These are phyloP conservation scores for Camelus bactrianus DNA, from an alignment of 2,113 vertebrate species.

Conservation along the genomic window DNA sequence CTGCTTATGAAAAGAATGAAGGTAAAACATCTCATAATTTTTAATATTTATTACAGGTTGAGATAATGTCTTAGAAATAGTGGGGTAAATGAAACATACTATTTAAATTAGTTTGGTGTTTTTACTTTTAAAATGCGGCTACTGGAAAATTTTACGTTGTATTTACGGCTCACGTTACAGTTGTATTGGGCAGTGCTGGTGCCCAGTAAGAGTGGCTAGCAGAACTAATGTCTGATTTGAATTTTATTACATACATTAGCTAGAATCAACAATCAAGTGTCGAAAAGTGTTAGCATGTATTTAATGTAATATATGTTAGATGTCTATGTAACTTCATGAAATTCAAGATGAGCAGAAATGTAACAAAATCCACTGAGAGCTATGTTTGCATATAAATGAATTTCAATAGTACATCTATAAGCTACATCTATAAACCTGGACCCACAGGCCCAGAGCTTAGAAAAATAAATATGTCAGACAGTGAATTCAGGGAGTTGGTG, in stretches of 20 bases:
- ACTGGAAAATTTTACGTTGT: neutral
- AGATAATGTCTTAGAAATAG: neutral
- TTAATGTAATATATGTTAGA: conserved; percentile 23
- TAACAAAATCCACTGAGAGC: conserved; percentile 32
- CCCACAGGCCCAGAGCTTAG: conserved; percentile 1
- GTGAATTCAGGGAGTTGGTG: neutral
- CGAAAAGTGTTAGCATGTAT: neutral
- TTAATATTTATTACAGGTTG: neutral
- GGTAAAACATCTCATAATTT: neutral
- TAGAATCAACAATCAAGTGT: neutral
- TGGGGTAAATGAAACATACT: neutral
- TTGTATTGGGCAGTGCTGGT: neutral
- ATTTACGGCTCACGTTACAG: neutral
- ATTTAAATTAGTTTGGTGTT: conserved; percentile 11
- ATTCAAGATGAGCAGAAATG: conserved; percentile 44
- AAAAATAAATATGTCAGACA: conserved; percentile 36
- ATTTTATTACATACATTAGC: neutral
- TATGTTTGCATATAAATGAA: conserved; percentile 53
- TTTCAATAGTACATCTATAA: conserved; percentile 16
- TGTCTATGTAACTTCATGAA: conserved; percentile 47
- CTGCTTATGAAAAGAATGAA: neutral
- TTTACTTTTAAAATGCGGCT: neutral
- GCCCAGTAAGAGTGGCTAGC: neutral
- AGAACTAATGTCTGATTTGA: conserved; percentile 34
- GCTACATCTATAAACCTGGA: conserved; percentile 24